A percentile compares a stretch with the other conserved stretches of the same genome.
Conservation (phyloP, 2,888 invertebrate species). For the Pristionchus japonicus region DNA sequence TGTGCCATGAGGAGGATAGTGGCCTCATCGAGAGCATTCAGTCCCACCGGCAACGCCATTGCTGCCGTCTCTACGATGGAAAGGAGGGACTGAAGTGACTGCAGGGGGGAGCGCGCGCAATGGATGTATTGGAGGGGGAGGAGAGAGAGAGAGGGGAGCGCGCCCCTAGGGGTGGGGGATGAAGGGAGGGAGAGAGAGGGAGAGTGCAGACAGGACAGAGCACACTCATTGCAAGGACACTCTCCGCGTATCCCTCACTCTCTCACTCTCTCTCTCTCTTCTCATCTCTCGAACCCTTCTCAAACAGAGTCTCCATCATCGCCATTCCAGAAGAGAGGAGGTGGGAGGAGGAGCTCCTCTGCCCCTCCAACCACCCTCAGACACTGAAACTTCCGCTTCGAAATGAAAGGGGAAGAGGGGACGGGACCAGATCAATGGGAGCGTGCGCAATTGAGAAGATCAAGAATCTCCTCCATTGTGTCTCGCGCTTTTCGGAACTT, state of each 20-base stretch:
- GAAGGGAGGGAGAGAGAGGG: constrained; percentile 42
- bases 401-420: not conserved
- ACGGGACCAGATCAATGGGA: constrained; percentile 23
- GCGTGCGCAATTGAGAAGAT: constrained; percentile 19
- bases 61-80: not conserved
- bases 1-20: constrained; percentile 42
- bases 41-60: constrained; percentile 41
- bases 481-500: not conserved
- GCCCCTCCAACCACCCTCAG: not conserved
- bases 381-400: constrained; percentile 32
- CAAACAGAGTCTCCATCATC: constrained; percentile 1
- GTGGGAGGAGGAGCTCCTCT: constrained; percentile 21
- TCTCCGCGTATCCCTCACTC: not conserved
- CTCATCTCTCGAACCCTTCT: not conserved
- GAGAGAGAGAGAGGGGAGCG: constrained; percentile 34
- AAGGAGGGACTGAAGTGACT: not conserved
- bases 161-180: constrained; percentile 50
- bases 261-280: not conserved
- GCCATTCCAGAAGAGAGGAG: constrained; percentile 13
- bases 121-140: not conserved
- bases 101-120: not conserved
- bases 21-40: constrained; percentile 37
- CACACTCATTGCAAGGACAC: constrained; percentile 46
- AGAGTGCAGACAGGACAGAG: constrained; percentile 49
- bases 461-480: constrained; percentile 32